A percentile compares a stretch with the other conserved stretches of the same genome.
phyloP scores from a whole-genome alignment of 2,888 invertebrate genomes.

The Parelbella ahira region DNA sequence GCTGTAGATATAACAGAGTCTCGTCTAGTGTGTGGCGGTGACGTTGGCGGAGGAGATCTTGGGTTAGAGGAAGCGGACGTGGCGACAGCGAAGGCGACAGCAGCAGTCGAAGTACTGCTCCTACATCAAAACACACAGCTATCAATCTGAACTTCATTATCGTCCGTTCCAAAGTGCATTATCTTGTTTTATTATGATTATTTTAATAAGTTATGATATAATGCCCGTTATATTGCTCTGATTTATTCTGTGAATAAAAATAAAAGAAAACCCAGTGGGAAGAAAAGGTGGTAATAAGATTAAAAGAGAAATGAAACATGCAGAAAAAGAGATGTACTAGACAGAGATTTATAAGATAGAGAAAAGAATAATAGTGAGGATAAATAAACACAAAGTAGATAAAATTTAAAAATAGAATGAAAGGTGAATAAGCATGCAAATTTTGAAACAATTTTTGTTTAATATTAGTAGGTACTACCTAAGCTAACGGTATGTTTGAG shows the following conservation, averaged over 20 bases:
- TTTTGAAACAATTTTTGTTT: slow-evolving; percentile 1
- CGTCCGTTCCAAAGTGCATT: neutral
- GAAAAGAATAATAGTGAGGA: slow-evolving; percentile 1
- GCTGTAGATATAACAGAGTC: slow-evolving; percentile 93
- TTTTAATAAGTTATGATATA: neutral
- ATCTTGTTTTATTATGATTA: neutral
- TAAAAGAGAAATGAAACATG: slow-evolving; percentile 28
- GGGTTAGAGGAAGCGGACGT: slow-evolving; percentile 93
- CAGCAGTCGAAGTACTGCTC: slow-evolving; percentile 92
- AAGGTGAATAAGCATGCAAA: slow-evolving; percentile 17
- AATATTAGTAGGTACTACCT: neutral
- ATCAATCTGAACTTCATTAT: slow-evolving; percentile 9
- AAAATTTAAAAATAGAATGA: slow-evolving; percentile 1
- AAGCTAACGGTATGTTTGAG: neutral
- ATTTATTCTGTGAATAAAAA: slow-evolving; percentile 3
- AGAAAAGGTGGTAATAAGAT: slow-evolving; percentile 14
- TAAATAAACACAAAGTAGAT: slow-evolving; percentile 1
- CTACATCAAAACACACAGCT: slow-evolving; percentile 57
- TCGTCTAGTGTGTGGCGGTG: slow-evolving; percentile 70
- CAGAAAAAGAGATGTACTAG: slow-evolving; percentile 26
- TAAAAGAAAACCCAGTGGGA: neutral
- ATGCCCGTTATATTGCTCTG: neutral
- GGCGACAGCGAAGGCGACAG: slow-evolving; percentile 94
- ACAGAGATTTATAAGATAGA: slow-evolving; percentile 17
- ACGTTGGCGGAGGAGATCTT: slow-evolving; percentile 81